Base-by-base conservation (phyloP, 2,113 vertebrate genomes). In the Apeltes quadracus region DNA sequence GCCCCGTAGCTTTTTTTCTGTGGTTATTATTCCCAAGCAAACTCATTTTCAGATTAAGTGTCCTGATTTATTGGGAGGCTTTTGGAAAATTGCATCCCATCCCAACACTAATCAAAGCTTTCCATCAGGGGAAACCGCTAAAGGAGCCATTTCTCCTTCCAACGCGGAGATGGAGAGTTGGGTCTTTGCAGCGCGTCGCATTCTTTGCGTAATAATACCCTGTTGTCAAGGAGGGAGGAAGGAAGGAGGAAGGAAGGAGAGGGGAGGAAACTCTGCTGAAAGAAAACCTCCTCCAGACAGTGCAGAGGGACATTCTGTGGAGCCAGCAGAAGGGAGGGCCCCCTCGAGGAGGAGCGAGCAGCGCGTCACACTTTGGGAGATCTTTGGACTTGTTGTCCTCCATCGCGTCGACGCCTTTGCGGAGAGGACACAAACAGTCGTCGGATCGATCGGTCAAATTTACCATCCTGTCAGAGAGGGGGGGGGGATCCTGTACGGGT, bases 201-300 rank as follows among this genome's bases (percentile, higher is more conserved):
- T 85, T 90, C 84, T 76, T 87, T 78, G 79, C 84, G 86, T 88
- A 84, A 84, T 84, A 83, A 76, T 74, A 75, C 63, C 57, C 76
- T 86, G 82, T 82, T 80, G 87, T 84, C 64, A 78, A 84, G 66
- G 70, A 85, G 79, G 78, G 56, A 65, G 55, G 67, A 82, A 61
- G 77, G 67, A 68, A 25, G 32, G 43, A 67, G 27, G n/a, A 75
- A 70, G 66, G 75, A 56, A 59, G 61, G 38, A 78, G 61, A 81
- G 76, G 69, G 79, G 87, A 84, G 83, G 83, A 87, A 88, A 70
- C 78, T 51, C 43, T 2, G 62, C 66, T 61, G 75, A 71, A 48
- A 80, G 79, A 78, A 61, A 78, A 66, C 63, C 41, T 50, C n/a
- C 22, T 73, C 54, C 76, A 68, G 68, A 69, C 76, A 70, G 69